phyloP scores from a whole-genome alignment of 2,113 vertebrate genomes.

The Chroicocephalus ridibundus region DNA sequence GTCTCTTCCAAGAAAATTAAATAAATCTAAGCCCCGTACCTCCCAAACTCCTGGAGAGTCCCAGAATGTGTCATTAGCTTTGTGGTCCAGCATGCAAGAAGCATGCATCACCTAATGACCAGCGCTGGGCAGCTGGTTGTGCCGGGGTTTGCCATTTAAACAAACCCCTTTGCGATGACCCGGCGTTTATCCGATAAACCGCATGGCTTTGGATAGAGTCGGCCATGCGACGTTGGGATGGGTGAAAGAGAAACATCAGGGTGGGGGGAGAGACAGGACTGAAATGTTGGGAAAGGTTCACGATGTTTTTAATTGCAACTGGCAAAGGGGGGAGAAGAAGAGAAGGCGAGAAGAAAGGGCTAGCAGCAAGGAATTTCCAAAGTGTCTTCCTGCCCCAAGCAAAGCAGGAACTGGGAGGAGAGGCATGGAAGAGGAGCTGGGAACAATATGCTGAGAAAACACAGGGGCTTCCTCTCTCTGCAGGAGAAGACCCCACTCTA shows the following conservation, averaged over 20 bases:
- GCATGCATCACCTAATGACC: neutral
- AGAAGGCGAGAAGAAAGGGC: conserved; percentile 68
- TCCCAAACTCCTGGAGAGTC: conserved; percentile 16
- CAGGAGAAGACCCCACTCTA: conserved; percentile 75
- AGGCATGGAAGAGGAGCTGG: conserved; percentile 81
- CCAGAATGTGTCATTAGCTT: neutral
- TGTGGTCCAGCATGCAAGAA: neutral
- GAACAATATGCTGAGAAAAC: conserved; percentile 82
- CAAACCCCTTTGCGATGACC: neutral
- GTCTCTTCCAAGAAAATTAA: conserved; percentile 42
- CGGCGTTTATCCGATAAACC: neutral
- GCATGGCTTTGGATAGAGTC: neutral
- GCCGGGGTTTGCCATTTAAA: neutral
- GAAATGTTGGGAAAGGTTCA: neutral
- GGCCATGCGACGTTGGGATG: neutral
- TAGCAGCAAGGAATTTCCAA: conserved; percentile 93
- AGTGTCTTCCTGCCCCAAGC: conserved; percentile 80
- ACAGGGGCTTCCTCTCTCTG: conserved; percentile 79
- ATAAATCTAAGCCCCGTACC: neutral
- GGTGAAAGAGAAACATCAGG: neutral
- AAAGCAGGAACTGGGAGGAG: conserved; percentile 83
- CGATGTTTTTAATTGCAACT: conserved; percentile 40
- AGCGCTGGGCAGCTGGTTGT: neutral
- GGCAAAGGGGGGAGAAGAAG: conserved; percentile 4
- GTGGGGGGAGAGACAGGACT: rapidly evolving